These are phyloP conservation scores for Stichodactyla helianthus DNA, from an alignment of 64 coral and sea anemone species.

Conservation along the genomic window DNA sequence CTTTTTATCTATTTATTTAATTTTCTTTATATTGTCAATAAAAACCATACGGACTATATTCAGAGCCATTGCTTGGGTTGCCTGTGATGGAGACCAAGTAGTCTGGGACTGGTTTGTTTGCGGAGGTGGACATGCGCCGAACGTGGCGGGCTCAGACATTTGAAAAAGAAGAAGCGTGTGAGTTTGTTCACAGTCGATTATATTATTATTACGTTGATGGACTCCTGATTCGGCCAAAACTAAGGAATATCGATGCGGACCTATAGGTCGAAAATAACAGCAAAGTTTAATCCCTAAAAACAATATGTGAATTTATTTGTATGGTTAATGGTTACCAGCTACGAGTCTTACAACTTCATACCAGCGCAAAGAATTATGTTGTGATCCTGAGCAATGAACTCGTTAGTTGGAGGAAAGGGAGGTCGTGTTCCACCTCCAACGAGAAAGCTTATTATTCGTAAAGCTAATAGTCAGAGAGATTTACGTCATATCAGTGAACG, in stretches of 20 bases:
- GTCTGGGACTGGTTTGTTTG: background rate
- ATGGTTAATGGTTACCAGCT: background rate
- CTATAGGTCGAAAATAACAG: background rate
- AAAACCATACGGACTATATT: no score
- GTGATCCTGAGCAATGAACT: background rate
- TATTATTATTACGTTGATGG: no score
- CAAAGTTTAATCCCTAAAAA: background rate
- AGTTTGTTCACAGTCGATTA: background rate
- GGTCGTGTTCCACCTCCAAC: conserved; percentile 75
- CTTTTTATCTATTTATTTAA: no score
- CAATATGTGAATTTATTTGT: background rate
- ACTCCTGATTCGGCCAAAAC: no score
- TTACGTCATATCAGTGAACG: conserved; percentile 85
- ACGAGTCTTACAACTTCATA: background rate
- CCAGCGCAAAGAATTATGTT: background rate
- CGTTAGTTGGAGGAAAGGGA: conserved; percentile 9
- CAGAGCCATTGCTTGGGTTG: no score
- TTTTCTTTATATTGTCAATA: no score
- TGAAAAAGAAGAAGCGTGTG: conserved; percentile 1
- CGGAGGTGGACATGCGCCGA: conserved; percentile 9
- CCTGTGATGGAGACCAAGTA: no score
- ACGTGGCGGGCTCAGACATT: conserved; percentile 1
- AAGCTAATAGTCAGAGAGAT: conserved; percentile 93
- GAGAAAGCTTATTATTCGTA: conserved; percentile 87
- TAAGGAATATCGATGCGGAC: background rate